These are phyloP conservation scores for Nesogale talazaci DNA, from an alignment of 2,113 vertebrate species.

Conservation along the genomic window DNA sequence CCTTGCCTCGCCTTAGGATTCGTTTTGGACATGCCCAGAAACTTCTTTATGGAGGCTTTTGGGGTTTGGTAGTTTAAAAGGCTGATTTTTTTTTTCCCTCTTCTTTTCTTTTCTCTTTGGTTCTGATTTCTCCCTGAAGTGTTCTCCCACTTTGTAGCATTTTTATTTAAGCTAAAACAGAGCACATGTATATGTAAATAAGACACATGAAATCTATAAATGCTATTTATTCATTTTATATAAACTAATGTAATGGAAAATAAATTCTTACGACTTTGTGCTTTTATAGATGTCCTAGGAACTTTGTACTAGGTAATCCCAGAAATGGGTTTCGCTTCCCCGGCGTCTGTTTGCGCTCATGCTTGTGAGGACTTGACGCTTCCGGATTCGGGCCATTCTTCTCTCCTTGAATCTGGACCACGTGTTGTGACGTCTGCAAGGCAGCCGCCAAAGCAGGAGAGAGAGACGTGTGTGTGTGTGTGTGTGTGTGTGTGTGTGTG, in stretches of 20 bases:
- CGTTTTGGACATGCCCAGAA: slow-evolving; percentile 45
- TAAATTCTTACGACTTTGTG: slow-evolving; percentile 84
- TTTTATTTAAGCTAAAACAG: slow-evolving; percentile 83
- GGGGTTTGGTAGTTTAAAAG: slow-evolving; percentile 59
- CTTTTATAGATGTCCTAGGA: slow-evolving; percentile 86
- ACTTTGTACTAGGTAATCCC: slow-evolving; percentile 80
- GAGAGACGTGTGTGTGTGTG: no score
- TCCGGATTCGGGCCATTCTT: slow-evolving; percentile 57
- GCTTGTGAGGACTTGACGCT: slow-evolving; percentile 59
- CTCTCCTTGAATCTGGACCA: slow-evolving; percentile 66
- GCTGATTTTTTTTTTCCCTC: slow-evolving; percentile 60
- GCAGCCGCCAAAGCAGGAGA: slow-evolving; percentile 1
- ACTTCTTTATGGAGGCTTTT: slow-evolving; percentile 69
- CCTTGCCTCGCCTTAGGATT: slow-evolving; percentile 37
- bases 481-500: background rate
- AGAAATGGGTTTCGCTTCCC: slow-evolving; percentile 71
- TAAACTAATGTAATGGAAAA: slow-evolving; percentile 83
- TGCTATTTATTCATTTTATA: slow-evolving; percentile 87
- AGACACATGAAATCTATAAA: slow-evolving; percentile 81
- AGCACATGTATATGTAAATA: slow-evolving; percentile 84
- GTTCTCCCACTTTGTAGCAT: slow-evolving; percentile 74
- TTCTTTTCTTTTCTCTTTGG: slow-evolving; percentile 53
- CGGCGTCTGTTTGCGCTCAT: slow-evolving; percentile 73
- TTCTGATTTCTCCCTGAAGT: slow-evolving; percentile 66
- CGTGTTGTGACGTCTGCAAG: slow-evolving; percentile 72